Evolutionary conservation across 1,140 invertebrate genomes (phyloP).

Genomic region (Protaetia brevitarsis): DNA sequence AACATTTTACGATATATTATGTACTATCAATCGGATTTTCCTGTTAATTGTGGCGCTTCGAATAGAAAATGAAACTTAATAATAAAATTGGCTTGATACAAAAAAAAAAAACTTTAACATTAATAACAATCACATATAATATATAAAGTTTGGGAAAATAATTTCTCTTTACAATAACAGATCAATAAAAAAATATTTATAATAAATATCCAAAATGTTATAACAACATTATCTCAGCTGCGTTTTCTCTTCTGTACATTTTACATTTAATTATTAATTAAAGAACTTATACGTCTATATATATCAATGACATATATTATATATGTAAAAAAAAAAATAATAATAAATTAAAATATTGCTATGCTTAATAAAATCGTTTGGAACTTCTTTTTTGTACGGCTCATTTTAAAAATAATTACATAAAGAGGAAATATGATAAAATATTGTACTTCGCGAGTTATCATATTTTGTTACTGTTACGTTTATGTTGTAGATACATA

Average conservation of each 20-base stretch:
- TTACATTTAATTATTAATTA: not conserved
- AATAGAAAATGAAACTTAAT: too few relatives aligned
- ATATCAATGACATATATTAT: not conserved
- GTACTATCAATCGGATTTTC: not conserved
- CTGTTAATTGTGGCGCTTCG: too few relatives aligned
- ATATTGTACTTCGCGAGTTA: too few relatives aligned
- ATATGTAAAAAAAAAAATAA: slow-evolving; percentile 9
- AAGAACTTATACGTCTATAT: not conserved
- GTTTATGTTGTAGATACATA: not conserved
- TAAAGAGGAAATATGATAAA: too few relatives aligned
- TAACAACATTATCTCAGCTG: too few relatives aligned
- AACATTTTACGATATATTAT: not conserved
- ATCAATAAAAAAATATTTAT: too few relatives aligned
- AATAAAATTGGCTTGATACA: too few relatives aligned
- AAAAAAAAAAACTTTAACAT: too few relatives aligned
- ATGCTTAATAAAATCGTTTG: not conserved
- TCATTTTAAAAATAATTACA: not conserved
- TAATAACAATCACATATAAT: too few relatives aligned
- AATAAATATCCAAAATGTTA: not conserved
- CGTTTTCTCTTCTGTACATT: not conserved
- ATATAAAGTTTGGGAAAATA: too few relatives aligned
- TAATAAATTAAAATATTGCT: not conserved
- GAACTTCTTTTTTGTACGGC: not conserved
- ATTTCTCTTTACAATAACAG: too few relatives aligned
- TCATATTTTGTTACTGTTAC: too few relatives aligned